phyloP scores from a whole-genome alignment of 2,113 vertebrate genomes.

The Nyctereutes procyonoides region DNA sequence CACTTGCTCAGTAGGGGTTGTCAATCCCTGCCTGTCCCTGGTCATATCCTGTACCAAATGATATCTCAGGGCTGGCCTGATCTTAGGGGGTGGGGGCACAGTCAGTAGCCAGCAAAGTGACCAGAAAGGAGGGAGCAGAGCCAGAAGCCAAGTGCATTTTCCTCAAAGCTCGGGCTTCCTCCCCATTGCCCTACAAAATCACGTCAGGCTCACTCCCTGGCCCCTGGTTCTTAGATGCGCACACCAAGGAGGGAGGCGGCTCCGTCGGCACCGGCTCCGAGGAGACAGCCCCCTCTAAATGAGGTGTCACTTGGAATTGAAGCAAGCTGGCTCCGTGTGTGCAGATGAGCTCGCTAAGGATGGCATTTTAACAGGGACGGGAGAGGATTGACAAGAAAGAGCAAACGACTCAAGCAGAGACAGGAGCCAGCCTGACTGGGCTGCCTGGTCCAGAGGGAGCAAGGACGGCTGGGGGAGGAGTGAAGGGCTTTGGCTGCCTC shows the following conservation, averaged over 20 bases:
- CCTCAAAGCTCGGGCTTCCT: neutral
- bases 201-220: neutral
- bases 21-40: neutral
- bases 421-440: constrained; percentile 77
- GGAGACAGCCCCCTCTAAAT: constrained; percentile 81
- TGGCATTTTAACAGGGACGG: constrained; percentile 78
- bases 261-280: constrained; percentile 81
- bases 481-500: constrained; percentile 79
- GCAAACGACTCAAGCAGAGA: constrained; percentile 81
- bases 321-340: constrained; percentile 83
- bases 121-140: neutral
- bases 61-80: neutral
- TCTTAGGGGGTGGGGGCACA: constrained; percentile 12
- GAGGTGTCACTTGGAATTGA: constrained; percentile 79
- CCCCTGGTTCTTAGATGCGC: neutral
- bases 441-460: constrained; percentile 78
- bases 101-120: constrained; percentile 30
- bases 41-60: neutral
- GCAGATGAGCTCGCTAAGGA: constrained; percentile 79
- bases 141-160: constrained; percentile 61
- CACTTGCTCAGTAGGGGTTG: neutral
- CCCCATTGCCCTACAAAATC: neutral
- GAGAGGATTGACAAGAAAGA: constrained; percentile 60
- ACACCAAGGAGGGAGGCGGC: neutral
- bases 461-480: constrained; percentile 81